These are phyloP conservation scores for Sanderia malayensis DNA, from an alignment of 30 jellyfish, hydroid and myxozoan species.

Conservation along the genomic window DNA sequence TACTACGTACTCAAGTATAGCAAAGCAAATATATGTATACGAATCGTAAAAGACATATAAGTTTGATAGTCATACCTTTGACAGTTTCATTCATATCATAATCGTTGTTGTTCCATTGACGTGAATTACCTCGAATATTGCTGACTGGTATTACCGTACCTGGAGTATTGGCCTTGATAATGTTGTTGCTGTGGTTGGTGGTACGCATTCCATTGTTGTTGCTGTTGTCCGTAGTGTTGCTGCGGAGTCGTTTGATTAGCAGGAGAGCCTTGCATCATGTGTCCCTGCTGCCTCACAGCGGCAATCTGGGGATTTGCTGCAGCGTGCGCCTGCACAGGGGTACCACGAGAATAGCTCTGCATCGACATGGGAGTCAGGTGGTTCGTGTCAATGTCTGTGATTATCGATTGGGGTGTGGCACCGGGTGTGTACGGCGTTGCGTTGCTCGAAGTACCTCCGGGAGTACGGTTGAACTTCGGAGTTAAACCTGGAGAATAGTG, in stretches of 20 bases:
- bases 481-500: constrained; percentile 74
- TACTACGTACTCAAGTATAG: too few relatives aligned
- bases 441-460: constrained; percentile 50
- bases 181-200: constrained; percentile 32
- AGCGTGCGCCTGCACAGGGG: constrained; percentile 52
- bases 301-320: constrained; percentile 39
- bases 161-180: neutral
- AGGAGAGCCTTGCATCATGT: constrained; percentile 55
- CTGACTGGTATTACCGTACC: too few relatives aligned
- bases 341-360: constrained; percentile 49
- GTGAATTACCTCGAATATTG: too few relatives aligned
- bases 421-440: constrained; percentile 98
- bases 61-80: too few relatives aligned
- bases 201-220: constrained; percentile 67
- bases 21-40: too few relatives aligned
- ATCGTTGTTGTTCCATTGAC: too few relatives aligned
- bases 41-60: too few relatives aligned
- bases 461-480: constrained; percentile 66
- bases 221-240: constrained; percentile 44
- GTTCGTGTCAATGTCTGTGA: constrained; percentile 62
- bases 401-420: constrained; percentile 83
- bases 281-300: constrained; percentile 24
- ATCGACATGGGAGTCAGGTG: constrained; percentile 48
- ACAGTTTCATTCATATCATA: too few relatives aligned
- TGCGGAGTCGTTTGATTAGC: too few relatives aligned